Conservation (phyloP, 2,888 invertebrate genomes). For the Diogma glabrata region DNA sequence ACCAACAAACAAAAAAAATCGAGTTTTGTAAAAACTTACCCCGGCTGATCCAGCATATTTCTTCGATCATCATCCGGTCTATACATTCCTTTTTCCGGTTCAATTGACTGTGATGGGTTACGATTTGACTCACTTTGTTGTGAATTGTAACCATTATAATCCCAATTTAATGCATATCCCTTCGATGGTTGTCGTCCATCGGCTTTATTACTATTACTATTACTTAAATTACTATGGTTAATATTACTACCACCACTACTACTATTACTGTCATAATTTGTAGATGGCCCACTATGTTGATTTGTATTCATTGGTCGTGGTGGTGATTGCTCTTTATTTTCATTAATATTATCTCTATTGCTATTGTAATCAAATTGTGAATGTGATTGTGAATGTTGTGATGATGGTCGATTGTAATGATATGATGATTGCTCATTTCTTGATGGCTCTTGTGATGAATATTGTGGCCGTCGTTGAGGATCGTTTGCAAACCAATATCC, state of each 20-base stretch:
- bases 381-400: constrained; percentile 5
- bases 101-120: background rate
- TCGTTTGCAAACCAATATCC: constrained; percentile 51
- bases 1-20: background rate
- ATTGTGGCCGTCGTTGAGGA: constrained; percentile 29
- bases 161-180: constrained; percentile 1
- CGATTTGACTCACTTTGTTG: constrained; percentile 6
- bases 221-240: constrained; percentile 13
- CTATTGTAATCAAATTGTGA: constrained; percentile 6
- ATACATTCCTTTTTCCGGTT: background rate
- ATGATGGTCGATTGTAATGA: constrained; percentile 15
- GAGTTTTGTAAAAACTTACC: constrained; percentile 5
- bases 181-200: constrained; percentile 1
- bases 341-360: background rate
- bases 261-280: constrained; percentile 15
- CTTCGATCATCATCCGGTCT: constrained; percentile 4
- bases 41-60: constrained; percentile 3
- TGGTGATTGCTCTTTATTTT: constrained; percentile 6
- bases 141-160: too few species aligned
- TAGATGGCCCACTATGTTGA: constrained; percentile 14
- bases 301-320: constrained; percentile 6
- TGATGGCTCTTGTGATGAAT: constrained; percentile 15
- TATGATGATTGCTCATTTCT: constrained; percentile 18
- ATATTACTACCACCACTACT: constrained; percentile 15
- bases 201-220: background rate